phyloP scores from a whole-genome alignment of 1,140 invertebrate species.

The Scaptomyza graminum region DNA sequence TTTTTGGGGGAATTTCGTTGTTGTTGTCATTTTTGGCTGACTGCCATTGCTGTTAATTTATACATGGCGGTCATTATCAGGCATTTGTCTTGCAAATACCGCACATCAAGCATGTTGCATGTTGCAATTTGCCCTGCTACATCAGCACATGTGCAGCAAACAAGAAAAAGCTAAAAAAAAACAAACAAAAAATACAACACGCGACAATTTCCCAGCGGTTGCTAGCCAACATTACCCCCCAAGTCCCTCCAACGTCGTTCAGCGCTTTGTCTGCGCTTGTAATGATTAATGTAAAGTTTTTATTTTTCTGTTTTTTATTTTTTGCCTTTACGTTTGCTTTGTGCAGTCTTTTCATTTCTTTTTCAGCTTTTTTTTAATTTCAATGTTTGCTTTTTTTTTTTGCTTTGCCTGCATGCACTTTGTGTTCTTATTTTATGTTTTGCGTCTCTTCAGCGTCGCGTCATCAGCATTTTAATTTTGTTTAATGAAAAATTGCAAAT shows the following conservation, averaged over 20 bases:
- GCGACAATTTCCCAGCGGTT: conserved; percentile 18
- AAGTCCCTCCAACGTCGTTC: not conserved
- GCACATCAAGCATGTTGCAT: conserved; percentile 43
- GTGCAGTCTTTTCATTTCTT: conserved; percentile 39
- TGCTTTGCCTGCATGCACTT: not conserved
- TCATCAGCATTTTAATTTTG: conserved; percentile 74
- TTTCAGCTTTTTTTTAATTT: conserved; percentile 9
- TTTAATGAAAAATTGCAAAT: conserved; percentile 76
- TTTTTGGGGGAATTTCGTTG: conserved; percentile 23
- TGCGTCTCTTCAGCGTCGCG: conserved; percentile 43
- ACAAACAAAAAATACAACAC: conserved; percentile 15
- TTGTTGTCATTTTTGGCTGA: conserved; percentile 2
- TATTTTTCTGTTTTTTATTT: conserved; percentile 31
- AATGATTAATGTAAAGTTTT: conserved; percentile 79
- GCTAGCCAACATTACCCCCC: no score
- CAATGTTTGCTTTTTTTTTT: conserved; percentile 31
- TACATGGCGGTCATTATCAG: conserved; percentile 53
- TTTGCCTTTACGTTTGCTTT: conserved; percentile 41
- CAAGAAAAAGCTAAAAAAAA: no score
- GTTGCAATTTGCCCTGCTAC: conserved; percentile 23
- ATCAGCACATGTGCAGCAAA: conserved; percentile 3
- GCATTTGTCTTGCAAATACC: conserved; percentile 41
- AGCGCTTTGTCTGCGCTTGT: conserved; percentile 64
- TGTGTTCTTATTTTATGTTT: conserved; percentile 38
- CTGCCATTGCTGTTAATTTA: conserved; percentile 37